Evolutionary conservation across 2,797 vertebrate species (phyloP).

Genomic region (Cossypha niveicapilla): DNA sequence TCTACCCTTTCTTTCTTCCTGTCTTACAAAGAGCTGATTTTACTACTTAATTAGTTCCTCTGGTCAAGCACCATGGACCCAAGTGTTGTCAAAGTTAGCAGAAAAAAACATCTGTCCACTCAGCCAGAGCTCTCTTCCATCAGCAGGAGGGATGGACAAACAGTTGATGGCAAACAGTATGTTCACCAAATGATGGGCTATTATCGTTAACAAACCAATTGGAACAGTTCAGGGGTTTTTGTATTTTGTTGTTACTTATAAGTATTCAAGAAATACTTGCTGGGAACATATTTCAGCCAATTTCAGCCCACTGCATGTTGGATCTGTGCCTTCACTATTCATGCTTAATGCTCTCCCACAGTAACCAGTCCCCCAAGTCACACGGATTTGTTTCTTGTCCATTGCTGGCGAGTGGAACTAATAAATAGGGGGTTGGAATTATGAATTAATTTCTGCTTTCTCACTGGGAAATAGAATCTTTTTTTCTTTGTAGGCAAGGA

Average conservation of each 20-base stretch:
- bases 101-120: conserved; percentile 45
- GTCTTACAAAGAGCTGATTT: conserved; percentile 25
- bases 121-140: background rate
- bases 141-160: background rate
- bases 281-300: background rate
- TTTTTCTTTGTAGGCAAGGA: background rate
- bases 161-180: background rate
- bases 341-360: background rate
- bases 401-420: background rate
- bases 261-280: background rate
- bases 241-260: background rate
- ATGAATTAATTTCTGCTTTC: background rate
- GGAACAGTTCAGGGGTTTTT: background rate
- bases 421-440: background rate
- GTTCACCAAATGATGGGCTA: background rate
- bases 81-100: conserved; percentile 38
- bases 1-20: background rate
- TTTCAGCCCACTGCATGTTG: background rate
- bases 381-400: background rate
- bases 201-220: background rate
- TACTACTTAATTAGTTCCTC: conserved; percentile 47
- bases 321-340: background rate
- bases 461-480: background rate
- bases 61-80: conserved; percentile 33
- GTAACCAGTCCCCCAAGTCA: background rate